Percentiles rank a stretch among this genome's conserved stretches.
Conservation (phyloP, 2,888 invertebrate species). For the Cenopis cana region DNA sequence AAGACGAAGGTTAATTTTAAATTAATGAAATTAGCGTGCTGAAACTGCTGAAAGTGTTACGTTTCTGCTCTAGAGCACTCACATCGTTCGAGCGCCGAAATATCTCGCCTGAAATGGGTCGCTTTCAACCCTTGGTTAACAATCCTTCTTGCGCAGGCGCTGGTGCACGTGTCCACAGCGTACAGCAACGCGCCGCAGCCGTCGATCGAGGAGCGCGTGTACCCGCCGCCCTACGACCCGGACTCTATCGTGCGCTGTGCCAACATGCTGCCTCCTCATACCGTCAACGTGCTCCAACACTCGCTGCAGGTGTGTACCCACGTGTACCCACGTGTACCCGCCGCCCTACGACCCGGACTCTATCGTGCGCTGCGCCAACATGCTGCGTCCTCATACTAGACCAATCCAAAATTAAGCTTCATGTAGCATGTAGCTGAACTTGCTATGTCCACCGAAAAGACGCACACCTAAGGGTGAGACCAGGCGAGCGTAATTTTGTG, state of each 20-base stretch:
- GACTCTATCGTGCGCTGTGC: slow-evolving; percentile 86
- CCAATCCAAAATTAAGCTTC: too few relatives aligned
- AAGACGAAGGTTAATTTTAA: too few relatives aligned
- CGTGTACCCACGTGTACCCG: slow-evolving; percentile 87
- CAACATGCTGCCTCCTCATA: slow-evolving; percentile 86
- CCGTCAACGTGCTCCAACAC: slow-evolving; percentile 83
- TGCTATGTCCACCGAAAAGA: too few relatives aligned
- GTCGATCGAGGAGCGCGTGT: slow-evolving; percentile 93
- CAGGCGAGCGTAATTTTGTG: too few relatives aligned
- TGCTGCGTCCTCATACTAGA: slow-evolving; percentile 86
- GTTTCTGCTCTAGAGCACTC: too few relatives aligned
- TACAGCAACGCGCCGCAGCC: slow-evolving; percentile 96
- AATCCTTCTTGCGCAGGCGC: slow-evolving; percentile 77
- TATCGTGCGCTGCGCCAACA: slow-evolving; percentile 86
- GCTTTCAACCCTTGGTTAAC: too few relatives aligned
- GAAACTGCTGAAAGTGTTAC: too few relatives aligned
- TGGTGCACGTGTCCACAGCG: slow-evolving; percentile 97
- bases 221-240: slow-evolving; percentile 88
- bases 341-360: slow-evolving; percentile 86
- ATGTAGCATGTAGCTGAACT: too few relatives aligned
- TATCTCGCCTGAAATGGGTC: too few relatives aligned
- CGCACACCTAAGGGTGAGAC: too few relatives aligned
- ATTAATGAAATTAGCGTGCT: too few relatives aligned
- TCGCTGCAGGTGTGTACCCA: slow-evolving; percentile 80
- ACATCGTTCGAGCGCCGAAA: too few relatives aligned